These are phyloP conservation scores for Aleiodes alternator DNA, from an alignment of 2,888 invertebrate species.

Conservation along the genomic window DNA sequence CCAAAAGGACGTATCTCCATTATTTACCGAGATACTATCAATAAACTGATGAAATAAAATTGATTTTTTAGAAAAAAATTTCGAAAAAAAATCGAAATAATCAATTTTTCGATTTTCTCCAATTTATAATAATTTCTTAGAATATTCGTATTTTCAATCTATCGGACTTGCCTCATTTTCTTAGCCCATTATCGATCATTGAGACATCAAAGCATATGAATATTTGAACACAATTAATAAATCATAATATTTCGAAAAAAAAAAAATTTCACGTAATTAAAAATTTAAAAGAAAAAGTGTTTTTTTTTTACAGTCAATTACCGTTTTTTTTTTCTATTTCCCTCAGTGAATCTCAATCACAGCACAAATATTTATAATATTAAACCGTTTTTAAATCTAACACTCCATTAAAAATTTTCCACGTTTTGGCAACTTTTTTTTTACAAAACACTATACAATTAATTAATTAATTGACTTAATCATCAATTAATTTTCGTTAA, in stretches of 20 bases:
- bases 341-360: constrained; percentile 46
- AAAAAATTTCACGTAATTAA: not conserved
- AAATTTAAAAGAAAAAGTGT: not conserved
- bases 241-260: not conserved
- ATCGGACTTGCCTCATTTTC: constrained; percentile 50
- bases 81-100: not conserved
- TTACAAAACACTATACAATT: constrained; percentile 39
- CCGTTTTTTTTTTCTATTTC: not conserved
- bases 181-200: constrained; percentile 15
- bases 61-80: not conserved
- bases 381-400: constrained; percentile 20
- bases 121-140: not conserved
- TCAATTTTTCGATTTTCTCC: not conserved
- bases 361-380: constrained; percentile 45
- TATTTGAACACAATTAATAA: constrained; percentile 32
- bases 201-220: constrained; percentile 13
- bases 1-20: no score
- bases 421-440: constrained; percentile 55
- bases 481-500: constrained; percentile 32
- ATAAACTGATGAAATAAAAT: not conserved
- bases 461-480: constrained; percentile 33
- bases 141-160: constrained; percentile 10
- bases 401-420: constrained; percentile 51
- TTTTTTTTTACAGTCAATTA: constrained; percentile 1
- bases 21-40: not conserved